These are phyloP conservation scores for Isotomurus palustris DNA, from an alignment of 2,888 invertebrate genomes.

Conservation along the genomic window DNA sequence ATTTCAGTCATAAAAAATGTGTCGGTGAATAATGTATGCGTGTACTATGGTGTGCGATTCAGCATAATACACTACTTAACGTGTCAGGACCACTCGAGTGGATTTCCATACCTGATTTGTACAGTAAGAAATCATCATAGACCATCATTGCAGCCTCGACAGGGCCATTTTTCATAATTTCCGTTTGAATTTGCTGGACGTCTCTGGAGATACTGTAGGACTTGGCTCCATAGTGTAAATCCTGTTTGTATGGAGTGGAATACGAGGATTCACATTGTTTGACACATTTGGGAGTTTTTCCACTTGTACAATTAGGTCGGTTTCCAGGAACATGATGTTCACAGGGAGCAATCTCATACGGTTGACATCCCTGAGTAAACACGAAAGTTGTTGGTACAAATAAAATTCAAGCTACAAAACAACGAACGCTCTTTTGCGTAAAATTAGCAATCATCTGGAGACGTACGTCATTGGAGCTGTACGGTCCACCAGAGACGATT, in stretches of 20 bases:
- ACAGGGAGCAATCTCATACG: slow-evolving; percentile 78
- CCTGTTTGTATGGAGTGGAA: slow-evolving; percentile 63
- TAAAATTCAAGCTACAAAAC: background rate
- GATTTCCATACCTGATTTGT: slow-evolving; percentile 68
- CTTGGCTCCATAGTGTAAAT: slow-evolving; percentile 66
- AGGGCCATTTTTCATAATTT: slow-evolving; percentile 78
- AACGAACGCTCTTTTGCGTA: background rate
- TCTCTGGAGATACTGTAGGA: slow-evolving; percentile 17
- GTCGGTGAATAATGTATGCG: too few species aligned
- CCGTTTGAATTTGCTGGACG: slow-evolving; percentile 55
- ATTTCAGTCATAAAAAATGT: too few species aligned
- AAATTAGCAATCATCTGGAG: background rate
- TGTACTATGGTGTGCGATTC: too few species aligned
- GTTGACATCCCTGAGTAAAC: slow-evolving; percentile 66
- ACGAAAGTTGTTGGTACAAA: slow-evolving; percentile 9
- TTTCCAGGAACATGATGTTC: slow-evolving; percentile 83
- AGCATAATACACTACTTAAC: too few species aligned
- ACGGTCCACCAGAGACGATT: slow-evolving; percentile 81
- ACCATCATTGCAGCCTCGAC: slow-evolving; percentile 84
- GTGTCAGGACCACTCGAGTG: too few species aligned
- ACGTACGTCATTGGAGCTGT: slow-evolving; percentile 61
- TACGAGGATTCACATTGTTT: slow-evolving; percentile 65
- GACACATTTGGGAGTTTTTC: slow-evolving; percentile 72
- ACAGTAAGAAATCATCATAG: slow-evolving; percentile 74
- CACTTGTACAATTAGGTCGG: slow-evolving; percentile 62